Conservation (phyloP, 2,888 invertebrate genomes). For the Xestia c-nigrum region DNA sequence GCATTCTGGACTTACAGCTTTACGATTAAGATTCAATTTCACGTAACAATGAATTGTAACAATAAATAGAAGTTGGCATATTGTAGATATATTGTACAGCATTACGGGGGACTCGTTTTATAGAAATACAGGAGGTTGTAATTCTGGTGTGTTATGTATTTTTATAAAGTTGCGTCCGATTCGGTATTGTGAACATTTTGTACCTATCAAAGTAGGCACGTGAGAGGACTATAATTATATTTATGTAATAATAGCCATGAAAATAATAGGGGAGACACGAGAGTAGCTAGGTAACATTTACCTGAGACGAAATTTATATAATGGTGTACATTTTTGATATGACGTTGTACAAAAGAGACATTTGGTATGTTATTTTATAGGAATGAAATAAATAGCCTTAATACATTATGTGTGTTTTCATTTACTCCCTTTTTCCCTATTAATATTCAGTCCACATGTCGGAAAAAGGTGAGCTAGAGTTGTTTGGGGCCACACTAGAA, state of each 20-base stretch:
- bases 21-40: constrained; percentile 66
- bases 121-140: constrained; percentile 63
- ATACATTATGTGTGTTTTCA: constrained; percentile 77
- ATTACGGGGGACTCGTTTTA: constrained; percentile 68
- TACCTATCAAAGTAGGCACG: constrained; percentile 83
- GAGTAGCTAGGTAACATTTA: constrained; percentile 90
- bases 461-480: no score
- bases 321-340: constrained; percentile 91
- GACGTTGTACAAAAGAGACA: constrained; percentile 91
- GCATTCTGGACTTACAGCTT: constrained; percentile 62
- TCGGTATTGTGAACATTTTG: constrained; percentile 77
- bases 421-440: not conserved
- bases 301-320: constrained; percentile 90
- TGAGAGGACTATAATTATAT: constrained; percentile 87
- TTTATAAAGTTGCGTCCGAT: constrained; percentile 62
- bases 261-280: constrained; percentile 80
- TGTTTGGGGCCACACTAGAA: no score
- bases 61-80: constrained; percentile 74
- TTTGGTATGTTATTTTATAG: constrained; percentile 92
- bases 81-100: constrained; percentile 87
- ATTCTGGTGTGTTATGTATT: constrained; percentile 62
- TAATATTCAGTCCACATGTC: no score
- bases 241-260: constrained; percentile 83
- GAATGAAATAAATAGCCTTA: constrained; percentile 91
- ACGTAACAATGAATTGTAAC: constrained; percentile 77